These are phyloP conservation scores for Tolmerus cingulatus DNA, from an alignment of 2,888 invertebrate genomes.

Conservation along the genomic window DNA sequence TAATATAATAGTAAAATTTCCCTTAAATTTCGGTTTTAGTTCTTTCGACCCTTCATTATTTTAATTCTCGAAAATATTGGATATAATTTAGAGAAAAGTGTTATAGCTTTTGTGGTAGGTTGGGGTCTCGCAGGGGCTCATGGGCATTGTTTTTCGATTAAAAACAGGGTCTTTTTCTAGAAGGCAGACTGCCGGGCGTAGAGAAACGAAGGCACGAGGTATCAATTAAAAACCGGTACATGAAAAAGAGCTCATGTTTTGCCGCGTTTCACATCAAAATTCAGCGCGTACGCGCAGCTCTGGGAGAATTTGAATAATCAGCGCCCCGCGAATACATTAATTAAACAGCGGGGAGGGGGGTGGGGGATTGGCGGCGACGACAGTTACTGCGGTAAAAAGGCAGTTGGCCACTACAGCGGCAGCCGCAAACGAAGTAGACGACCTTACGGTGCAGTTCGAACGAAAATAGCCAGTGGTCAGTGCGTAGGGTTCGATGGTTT, in stretches of 20 bases:
- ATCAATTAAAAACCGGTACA: neutral
- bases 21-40: no score
- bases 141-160: neutral
- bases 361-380: neutral
- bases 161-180: neutral
- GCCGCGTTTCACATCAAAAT: conserved; percentile 8
- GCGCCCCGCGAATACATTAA: conserved; percentile 7
- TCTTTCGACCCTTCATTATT: no score
- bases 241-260: neutral
- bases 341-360: neutral
- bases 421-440: neutral
- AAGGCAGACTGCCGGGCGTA: neutral
- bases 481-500: conserved; percentile 4
- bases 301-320: conserved; percentile 7
- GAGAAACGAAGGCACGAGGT: neutral
- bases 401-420: neutral
- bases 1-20: no score
- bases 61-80: no score
- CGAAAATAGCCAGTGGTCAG: neutral
- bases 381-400: neutral
- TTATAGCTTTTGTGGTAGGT: neutral
- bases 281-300: neutral
- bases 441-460: neutral
- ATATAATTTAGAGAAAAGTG: no score
- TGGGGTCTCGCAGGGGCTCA: neutral